Percentiles rank a stretch among this genome's conserved stretches.
Conservation (phyloP, 2,888 invertebrate genomes). For the Ctena decussata region DNA sequence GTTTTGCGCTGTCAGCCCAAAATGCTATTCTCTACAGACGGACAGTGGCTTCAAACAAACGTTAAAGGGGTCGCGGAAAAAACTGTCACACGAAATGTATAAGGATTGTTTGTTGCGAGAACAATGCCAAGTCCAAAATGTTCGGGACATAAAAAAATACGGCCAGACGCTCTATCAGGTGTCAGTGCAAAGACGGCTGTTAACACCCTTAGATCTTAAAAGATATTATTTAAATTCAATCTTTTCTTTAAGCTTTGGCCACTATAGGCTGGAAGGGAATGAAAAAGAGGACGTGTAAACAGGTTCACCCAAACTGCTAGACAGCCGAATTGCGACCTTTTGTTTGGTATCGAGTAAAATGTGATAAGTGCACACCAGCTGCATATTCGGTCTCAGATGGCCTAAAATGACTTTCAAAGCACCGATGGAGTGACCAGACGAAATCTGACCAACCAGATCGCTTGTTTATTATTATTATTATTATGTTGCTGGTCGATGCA, state of each 20-base stretch:
- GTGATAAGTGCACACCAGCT: neutral
- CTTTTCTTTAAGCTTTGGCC: slow-evolving; percentile 5
- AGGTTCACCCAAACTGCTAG: no score
- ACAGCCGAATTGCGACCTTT: no score
- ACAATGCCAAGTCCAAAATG: neutral
- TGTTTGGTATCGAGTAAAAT: no score
- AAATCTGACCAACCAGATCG: neutral
- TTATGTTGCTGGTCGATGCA: no score
- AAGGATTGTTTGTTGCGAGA: neutral
- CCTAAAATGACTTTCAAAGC: neutral
- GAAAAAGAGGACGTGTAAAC: neutral
- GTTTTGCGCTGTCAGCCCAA: neutral
- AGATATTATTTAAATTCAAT: neutral
- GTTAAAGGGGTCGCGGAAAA: neutral
- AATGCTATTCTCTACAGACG: slow-evolving; percentile 12
- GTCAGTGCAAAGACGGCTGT: neutral
- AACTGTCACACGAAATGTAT: slow-evolving; percentile 11
- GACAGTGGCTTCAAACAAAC: neutral
- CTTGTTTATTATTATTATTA: neutral
- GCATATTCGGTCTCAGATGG: no score
- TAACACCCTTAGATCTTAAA: neutral
- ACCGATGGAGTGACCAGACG: neutral
- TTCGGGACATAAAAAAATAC: neutral
- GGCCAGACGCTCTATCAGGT: neutral
- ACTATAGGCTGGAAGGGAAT: neutral